These are phyloP conservation scores for Panthera tigris DNA, from an alignment of 2,113 vertebrate genomes.

Conservation along the genomic window DNA sequence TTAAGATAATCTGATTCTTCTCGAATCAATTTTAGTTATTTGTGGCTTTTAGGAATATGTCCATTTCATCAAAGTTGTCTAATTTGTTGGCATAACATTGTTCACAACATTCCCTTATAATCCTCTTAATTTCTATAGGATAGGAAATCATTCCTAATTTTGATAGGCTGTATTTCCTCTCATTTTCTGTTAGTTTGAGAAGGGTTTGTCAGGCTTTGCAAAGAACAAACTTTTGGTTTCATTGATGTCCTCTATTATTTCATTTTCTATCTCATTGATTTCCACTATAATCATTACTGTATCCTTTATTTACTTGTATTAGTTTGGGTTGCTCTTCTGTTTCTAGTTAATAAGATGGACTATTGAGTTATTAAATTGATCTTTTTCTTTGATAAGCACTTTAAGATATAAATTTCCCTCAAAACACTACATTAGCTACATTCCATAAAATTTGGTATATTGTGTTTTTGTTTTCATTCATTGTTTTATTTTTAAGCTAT, in stretches of 20 bases:
- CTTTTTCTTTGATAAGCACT: not conserved
- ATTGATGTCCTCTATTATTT: not conserved
- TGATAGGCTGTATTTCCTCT: not conserved
- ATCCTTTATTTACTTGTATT: not conserved
- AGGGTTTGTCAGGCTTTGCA: not conserved
- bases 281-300: not conserved
- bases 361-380: not conserved
- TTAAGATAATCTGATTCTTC: not conserved
- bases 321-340: not conserved
- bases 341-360: not conserved
- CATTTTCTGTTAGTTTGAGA: not conserved
- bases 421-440: not conserved
- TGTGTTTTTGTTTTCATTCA: slow-evolving; percentile 2
- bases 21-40: not conserved
- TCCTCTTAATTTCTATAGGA: not conserved
- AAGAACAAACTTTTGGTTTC: not conserved
- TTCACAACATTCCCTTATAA: not conserved
- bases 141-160: not conserved
- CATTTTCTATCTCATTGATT: not conserved
- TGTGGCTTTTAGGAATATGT: not conserved
- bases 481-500: not conserved
- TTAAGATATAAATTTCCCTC: not conserved
- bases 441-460: not conserved
- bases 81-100: not conserved
- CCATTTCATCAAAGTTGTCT: not conserved